Base-by-base conservation (phyloP, 2,797 vertebrate species). In the Hapalemur alaotrensis region DNA sequence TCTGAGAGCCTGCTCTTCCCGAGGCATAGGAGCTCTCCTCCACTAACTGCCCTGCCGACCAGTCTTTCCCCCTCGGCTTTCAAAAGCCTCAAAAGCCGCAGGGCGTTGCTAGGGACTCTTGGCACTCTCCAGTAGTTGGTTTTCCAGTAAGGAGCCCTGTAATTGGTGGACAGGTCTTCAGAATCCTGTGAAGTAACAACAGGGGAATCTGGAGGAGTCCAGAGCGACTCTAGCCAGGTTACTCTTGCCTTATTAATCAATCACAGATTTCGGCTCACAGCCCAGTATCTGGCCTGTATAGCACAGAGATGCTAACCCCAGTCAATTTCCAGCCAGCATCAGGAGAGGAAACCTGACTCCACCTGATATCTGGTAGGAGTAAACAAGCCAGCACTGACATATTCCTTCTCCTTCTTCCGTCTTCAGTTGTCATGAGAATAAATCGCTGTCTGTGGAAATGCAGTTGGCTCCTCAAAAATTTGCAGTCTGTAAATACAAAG, bases 51-150 rank as follows among this genome's bases (percentile, higher is more conserved):
- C 57, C 17, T 17, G 63, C 15, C 18, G 48, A 72, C 43, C 48
- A 14, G 59, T 57, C 63, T 50, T 63, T 41, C 11, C 20, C 20
- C 32, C 28, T 52, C 50, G 3, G 84, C 46, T 86, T 80, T 96
- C 92, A 54, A 94, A 96, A 91, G 88, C 94, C 13, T 96, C 92
- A 54, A 94, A 96, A 91, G 88, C 94, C 13, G 0, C 43, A 9
- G 41, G 12, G 28, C 2, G 97, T 98, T 97, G 94, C 97, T 93
- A 98, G n/a, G 96, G 95, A 2, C 80, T 87, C 94, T 59, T 4
- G 38, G 90, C 84, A 23, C 38, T 6, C 20, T 30, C 22, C 20
- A 11, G 91, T 88, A 76, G 91, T 91, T 67, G 86, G 43, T 41
- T 83, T 54, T 69, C 93, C 67, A 83, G 95, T 79, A 83, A 93